Conservation (phyloP, 2,797 vertebrate genomes). For the Phyllotis vaccarum region DNA sequence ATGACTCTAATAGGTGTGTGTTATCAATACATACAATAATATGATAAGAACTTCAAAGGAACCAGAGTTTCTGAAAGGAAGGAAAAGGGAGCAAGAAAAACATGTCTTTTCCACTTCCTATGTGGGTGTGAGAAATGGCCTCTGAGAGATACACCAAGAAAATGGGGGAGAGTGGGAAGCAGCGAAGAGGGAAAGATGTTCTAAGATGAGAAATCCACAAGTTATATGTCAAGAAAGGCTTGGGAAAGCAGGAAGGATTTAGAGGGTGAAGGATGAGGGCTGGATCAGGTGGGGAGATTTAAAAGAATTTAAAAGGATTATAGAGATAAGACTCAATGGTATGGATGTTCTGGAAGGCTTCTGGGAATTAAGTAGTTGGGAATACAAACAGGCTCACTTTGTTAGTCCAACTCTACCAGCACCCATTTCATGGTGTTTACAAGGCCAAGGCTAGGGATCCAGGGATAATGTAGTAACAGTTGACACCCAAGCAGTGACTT, state of each 20-base stretch:
- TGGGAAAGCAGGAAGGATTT: not conserved
- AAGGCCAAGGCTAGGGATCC: not conserved
- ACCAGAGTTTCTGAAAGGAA: slow-evolving; percentile 9
- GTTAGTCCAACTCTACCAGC: not conserved
- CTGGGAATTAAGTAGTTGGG: not conserved
- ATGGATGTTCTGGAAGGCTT: not conserved
- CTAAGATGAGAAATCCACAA: not conserved
- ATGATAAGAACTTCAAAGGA: slow-evolving; percentile 35
- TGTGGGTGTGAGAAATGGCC: not conserved
- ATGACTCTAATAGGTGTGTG: not conserved
- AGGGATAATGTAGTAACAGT: not conserved
- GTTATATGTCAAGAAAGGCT: not conserved
- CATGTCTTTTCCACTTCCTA: not conserved
- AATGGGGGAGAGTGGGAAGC: not conserved
- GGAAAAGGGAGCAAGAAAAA: not conserved
- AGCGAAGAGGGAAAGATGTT: not conserved
- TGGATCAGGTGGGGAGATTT: not conserved
- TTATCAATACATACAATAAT: not conserved
- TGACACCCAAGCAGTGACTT: slow-evolving; percentile 71
- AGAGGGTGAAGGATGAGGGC: not conserved
- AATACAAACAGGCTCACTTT: not conserved
- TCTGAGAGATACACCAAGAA: not conserved
- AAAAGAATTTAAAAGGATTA: not conserved
- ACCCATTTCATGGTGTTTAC: not conserved
- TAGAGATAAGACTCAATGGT: not conserved